Base-by-base conservation (phyloP, 1,140 invertebrate genomes). In the Lepidurus packardi region DNA sequence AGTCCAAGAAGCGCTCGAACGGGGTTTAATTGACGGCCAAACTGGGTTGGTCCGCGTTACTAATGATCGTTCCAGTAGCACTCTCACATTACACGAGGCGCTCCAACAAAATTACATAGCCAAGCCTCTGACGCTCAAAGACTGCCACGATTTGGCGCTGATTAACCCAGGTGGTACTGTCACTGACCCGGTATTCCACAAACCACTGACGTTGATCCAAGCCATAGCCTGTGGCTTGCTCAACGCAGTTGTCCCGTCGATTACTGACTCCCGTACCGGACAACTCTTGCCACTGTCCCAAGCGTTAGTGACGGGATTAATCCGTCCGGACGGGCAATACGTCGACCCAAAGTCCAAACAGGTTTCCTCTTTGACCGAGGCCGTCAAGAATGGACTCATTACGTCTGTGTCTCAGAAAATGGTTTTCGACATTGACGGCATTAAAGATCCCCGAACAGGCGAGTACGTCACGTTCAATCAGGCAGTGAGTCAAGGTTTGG, bases 371-470 rank as follows among this genome's bases (percentile, higher is more conserved):
- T 91, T 97, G 21, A 77, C 83, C 75, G 91, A 96, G 83, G 95
- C 95, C 7, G 91, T 95, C 5, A 91, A 93, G 83, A 89, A 91
- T 80, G 95, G 96, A 53, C 87, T 94, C n/a, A 91, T 98, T 73
- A 93, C 93, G 8, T 93, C 95, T 6, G 91, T 97, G 5, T 89
- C 91, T 11, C 92, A 93, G 83, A 93, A 93, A 84, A 94, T 93
- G 7, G 91, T 96, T 79, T 97, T 97, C 84, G 92, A 97, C 83
- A 94, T 97, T 78, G 93, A 95, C 81, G 94, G 92, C 78, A 94
- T 98, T 83, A 92, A 91, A 83, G 93, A 97, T 85, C 90, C 92
- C 0, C 88, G 90, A 80, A 92, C 91, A 74, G 91, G 90, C 34
- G 92, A 94, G 83, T 92, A 91, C 83, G 88, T 98, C 73, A 95